phyloP scores from a whole-genome alignment of 2,888 invertebrate species.

The Amblyjoppa fuscipennis region DNA sequence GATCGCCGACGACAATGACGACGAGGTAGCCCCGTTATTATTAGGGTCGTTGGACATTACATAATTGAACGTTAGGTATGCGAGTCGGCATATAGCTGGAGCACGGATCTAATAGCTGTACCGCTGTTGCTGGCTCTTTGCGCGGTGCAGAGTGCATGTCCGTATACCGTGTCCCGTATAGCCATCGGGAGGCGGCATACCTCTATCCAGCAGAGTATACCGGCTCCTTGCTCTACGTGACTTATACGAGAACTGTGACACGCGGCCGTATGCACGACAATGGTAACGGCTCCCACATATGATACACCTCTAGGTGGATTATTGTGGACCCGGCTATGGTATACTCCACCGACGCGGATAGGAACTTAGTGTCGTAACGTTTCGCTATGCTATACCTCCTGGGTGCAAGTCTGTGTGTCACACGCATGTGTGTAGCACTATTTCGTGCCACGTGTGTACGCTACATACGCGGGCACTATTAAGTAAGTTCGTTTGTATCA shows the following conservation, averaged over 20 bases:
- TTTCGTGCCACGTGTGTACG: neutral
- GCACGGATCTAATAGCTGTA: constrained; percentile 42
- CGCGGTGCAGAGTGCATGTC: constrained; percentile 40
- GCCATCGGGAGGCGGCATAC: neutral
- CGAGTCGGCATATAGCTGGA: constrained; percentile 29
- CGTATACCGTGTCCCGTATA: constrained; percentile 5
- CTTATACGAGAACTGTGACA: constrained; percentile 56
- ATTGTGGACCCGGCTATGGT: constrained; percentile 45
- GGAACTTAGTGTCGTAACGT: constrained; percentile 60
- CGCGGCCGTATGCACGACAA: constrained; percentile 60
- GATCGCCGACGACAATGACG: constrained; percentile 56
- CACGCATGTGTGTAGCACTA: neutral
- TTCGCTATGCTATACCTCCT: constrained; percentile 33
- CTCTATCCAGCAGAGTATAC: constrained; percentile 34
- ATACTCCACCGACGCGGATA: constrained; percentile 50
- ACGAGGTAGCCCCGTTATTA: constrained; percentile 60
- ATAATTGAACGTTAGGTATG: constrained; percentile 67
- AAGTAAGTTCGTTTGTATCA: constrained; percentile 18
- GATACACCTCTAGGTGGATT: constrained; percentile 64
- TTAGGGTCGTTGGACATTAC: constrained; percentile 66
- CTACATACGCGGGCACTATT: neutral
- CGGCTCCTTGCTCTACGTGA: constrained; percentile 39
- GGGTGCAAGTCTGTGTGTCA: constrained; percentile 1
- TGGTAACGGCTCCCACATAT: constrained; percentile 65
- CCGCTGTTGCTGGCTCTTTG: constrained; percentile 45